phyloP scores from a whole-genome alignment of 2,797 vertebrate species.

The Poecilia velifera region DNA sequence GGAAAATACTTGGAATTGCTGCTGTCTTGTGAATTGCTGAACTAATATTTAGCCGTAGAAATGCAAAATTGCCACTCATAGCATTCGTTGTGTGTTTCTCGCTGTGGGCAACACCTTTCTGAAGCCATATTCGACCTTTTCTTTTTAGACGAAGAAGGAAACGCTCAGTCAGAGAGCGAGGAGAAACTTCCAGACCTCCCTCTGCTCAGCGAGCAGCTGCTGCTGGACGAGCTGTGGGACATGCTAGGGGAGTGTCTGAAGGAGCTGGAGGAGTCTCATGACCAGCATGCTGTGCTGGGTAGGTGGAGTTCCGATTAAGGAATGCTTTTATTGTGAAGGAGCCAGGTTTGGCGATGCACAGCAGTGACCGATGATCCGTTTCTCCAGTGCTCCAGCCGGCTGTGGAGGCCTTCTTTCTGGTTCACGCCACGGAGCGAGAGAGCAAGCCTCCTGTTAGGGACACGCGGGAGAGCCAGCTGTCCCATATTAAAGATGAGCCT shows the following conservation, averaged over 20 bases:
- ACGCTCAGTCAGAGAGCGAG: constrained; percentile 84
- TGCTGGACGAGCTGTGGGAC: constrained; percentile 95
- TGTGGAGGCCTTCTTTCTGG: constrained; percentile 95
- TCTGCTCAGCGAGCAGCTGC: constrained; percentile 92
- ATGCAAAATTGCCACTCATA: no score
- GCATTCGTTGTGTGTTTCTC: background rate
- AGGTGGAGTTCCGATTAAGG: constrained; percentile 18
- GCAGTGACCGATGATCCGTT: background rate
- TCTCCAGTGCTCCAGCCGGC: constrained; percentile 90
- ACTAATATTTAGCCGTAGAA: no score
- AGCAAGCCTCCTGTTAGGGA: constrained; percentile 95
- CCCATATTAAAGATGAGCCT: constrained; percentile 86
- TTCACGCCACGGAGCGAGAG: constrained; percentile 95
- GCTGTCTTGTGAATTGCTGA: no score
- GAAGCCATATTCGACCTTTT: background rate
- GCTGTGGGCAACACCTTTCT: background rate
- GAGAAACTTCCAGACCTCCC: constrained; percentile 92
- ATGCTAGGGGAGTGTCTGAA: constrained; percentile 97
- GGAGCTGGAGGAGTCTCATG: constrained; percentile 95
- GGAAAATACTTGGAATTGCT: no score
- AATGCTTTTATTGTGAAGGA: background rate
- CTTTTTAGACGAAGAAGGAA: constrained; percentile 80
- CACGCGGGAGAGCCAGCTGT: constrained; percentile 89
- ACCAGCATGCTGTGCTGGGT: constrained; percentile 96
- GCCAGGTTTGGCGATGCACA: background rate